Percentiles rank a stretch among this genome's conserved stretches.
Evolutionary conservation across 2,888 invertebrate species (phyloP).

Genomic region (Cabera pusaria): DNA sequence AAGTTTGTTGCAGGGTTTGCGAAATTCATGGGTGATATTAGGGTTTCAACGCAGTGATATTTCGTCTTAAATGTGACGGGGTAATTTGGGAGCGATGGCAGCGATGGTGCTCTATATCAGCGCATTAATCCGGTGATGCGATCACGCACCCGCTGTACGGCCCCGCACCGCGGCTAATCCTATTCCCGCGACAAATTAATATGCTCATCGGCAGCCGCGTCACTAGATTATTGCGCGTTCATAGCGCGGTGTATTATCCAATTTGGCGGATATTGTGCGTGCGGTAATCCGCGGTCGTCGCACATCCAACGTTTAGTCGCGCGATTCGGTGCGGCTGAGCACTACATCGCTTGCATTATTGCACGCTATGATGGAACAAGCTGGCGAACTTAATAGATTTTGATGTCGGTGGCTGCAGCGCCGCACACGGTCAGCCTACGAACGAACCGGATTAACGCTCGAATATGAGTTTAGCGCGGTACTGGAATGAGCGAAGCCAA

Average conservation of each 20-base stretch:
- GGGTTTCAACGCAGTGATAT: constrained; percentile 16
- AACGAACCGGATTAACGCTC: constrained; percentile 75
- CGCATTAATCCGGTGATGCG: constrained; percentile 50
- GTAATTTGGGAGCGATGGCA: constrained; percentile 46
- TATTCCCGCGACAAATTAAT: constrained; percentile 80
- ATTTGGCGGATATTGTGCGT: constrained; percentile 85
- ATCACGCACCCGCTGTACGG: constrained; percentile 44
- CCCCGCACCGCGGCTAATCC: constrained; percentile 63
- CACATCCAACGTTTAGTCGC: constrained; percentile 65
- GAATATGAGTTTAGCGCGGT: constrained; percentile 64
- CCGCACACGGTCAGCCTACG: constrained; percentile 66
- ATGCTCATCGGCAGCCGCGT: constrained; percentile 81
- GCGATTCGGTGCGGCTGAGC: constrained; percentile 51
- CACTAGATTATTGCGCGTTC: constrained; percentile 80
- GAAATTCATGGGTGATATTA: constrained; percentile 8
- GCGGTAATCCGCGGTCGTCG: constrained; percentile 74
- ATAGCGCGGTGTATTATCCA: constrained; percentile 85
- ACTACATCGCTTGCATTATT: constrained; percentile 68
- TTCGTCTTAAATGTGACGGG: constrained; percentile 35
- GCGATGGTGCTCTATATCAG: constrained; percentile 48
- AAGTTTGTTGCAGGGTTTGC: constrained; percentile 7
- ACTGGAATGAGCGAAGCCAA: constrained; percentile 52
- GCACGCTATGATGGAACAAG: constrained; percentile 66
- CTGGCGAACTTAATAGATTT: constrained; percentile 80
- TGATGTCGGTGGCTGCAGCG: constrained; percentile 57